Percentiles rank a stretch among this genome's conserved stretches.
These are phyloP conservation scores for Telmatherina bonti DNA, from an alignment of 2,797 vertebrate genomes.

Conservation along the genomic window DNA sequence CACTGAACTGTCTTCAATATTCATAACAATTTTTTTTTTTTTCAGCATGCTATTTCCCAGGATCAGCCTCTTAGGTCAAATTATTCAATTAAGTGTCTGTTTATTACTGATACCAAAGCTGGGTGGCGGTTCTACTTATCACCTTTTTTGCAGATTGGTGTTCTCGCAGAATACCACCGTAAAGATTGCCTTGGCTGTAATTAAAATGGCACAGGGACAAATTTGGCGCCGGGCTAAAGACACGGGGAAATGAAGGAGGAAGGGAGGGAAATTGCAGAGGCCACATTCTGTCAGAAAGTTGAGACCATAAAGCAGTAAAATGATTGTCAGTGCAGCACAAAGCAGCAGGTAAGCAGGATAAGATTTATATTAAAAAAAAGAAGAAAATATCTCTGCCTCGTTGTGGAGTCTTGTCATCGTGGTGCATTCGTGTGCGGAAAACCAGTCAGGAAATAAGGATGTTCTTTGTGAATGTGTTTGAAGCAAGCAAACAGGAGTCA, in stretches of 20 bases:
- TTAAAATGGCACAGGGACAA: conserved; percentile 91
- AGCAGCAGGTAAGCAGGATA: conserved; percentile 27
- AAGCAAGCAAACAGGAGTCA: conserved; percentile 59
- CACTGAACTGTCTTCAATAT: conserved; percentile 81
- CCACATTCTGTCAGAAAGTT: conserved; percentile 76
- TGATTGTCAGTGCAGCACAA: conserved; percentile 45
- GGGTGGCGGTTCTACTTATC: conserved; percentile 87
- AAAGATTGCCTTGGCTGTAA: conserved; percentile 89
- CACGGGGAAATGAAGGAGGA: conserved; percentile 73
- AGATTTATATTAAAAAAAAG: neutral
- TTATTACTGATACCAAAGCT: conserved; percentile 89
- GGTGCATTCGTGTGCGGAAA: conserved; percentile 18
- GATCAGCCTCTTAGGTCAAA: conserved; percentile 90
- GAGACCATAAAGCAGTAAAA: conserved; percentile 48
- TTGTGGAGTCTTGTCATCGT: conserved; percentile 34
- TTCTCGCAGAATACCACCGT: conserved; percentile 87
- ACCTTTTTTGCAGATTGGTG: conserved; percentile 90
- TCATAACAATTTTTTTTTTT: conserved; percentile 74
- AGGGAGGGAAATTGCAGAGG: conserved; percentile 67
- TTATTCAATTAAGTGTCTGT: conserved; percentile 92
- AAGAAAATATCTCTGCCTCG: conserved; percentile 15
- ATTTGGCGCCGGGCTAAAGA: conserved; percentile 84
- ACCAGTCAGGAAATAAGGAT: conserved; percentile 26
- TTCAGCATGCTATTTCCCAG: conserved; percentile 80
- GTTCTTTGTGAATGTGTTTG: conserved; percentile 44